Evolutionary conservation across 2,888 invertebrate genomes (phyloP).

Genomic region (Trissoscelio sp.): DNA sequence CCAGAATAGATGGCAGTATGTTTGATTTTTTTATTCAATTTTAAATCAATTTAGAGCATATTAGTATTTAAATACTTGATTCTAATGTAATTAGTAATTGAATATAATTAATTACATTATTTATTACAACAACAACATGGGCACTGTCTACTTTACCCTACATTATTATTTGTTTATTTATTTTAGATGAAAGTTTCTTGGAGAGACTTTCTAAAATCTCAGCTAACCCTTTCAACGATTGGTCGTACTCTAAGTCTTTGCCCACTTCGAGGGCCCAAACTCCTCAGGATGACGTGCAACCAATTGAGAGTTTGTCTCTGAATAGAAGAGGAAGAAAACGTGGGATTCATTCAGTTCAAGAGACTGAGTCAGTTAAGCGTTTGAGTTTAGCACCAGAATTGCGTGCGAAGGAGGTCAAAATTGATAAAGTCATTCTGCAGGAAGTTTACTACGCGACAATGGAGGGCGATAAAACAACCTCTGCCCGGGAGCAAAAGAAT

Average conservation of each 20-base stretch:
- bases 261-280: constrained; percentile 44
- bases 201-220: constrained; percentile 84
- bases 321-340: constrained; percentile 76
- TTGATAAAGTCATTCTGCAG: constrained; percentile 76
- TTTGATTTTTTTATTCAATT: constrained; percentile 73
- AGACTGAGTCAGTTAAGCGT: constrained; percentile 76
- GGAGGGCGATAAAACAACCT: constrained; percentile 76
- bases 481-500: constrained; percentile 75
- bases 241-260: constrained; percentile 83
- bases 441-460: constrained; percentile 81
- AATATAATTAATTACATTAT: background rate
- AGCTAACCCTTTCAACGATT: constrained; percentile 88
- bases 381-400: constrained; percentile 62
- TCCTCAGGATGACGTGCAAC: constrained; percentile 41
- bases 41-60: background rate
- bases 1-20: constrained; percentile 87
- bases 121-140: background rate
- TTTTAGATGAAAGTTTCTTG: constrained; percentile 82
- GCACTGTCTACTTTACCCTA: too few species aligned
- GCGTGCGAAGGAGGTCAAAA: constrained; percentile 72
- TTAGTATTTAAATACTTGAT: too few species aligned
- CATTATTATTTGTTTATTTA: constrained; percentile 25
- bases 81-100: too few species aligned
- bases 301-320: constrained; percentile 77
- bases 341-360: constrained; percentile 83